A percentile compares a stretch with the other conserved stretches of the same genome.
These are phyloP conservation scores for Apeltes quadracus DNA, from an alignment of 2,113 vertebrate species.

Conservation along the genomic window DNA sequence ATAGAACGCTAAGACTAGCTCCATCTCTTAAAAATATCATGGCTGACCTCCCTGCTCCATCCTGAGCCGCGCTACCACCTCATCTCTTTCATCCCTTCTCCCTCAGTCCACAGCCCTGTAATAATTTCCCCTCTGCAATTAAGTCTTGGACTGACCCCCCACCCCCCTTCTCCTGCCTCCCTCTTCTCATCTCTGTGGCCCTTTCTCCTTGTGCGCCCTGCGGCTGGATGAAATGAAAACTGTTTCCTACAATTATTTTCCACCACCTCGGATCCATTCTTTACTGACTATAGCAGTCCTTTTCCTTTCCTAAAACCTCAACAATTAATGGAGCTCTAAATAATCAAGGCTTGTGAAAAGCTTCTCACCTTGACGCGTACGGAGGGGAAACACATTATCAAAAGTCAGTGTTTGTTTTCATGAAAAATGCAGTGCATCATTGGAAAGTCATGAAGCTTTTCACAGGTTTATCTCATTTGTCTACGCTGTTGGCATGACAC, in stretches of 20 bases:
- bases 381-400: conserved; percentile 37
- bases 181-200: conserved; percentile 43
- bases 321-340: conserved; percentile 62
- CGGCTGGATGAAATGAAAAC: conserved; percentile 66
- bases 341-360: conserved; percentile 50
- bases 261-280: conserved; percentile 50
- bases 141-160: conserved; percentile 49
- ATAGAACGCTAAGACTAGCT: conserved; percentile 1
- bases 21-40: conserved; percentile 33
- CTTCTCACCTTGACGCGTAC: conserved; percentile 52
- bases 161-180: background rate
- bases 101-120: conserved; percentile 50
- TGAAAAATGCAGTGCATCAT: conserved; percentile 56
- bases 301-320: conserved; percentile 21
- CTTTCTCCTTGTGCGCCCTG: conserved; percentile 42
- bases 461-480: conserved; percentile 57
- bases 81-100: conserved; percentile 53
- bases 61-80: conserved; percentile 32
- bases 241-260: conserved; percentile 60
- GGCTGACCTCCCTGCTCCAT: conserved; percentile 35
- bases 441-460: conserved; percentile 44
- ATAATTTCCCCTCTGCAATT: conserved; percentile 66
- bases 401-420: conserved; percentile 55
- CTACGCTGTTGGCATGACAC: conserved; percentile 47
- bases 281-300: conserved; percentile 12